These are phyloP conservation scores for Lutjanus campechanus DNA, from an alignment of 2,797 vertebrate genomes.

Conservation along the genomic window DNA sequence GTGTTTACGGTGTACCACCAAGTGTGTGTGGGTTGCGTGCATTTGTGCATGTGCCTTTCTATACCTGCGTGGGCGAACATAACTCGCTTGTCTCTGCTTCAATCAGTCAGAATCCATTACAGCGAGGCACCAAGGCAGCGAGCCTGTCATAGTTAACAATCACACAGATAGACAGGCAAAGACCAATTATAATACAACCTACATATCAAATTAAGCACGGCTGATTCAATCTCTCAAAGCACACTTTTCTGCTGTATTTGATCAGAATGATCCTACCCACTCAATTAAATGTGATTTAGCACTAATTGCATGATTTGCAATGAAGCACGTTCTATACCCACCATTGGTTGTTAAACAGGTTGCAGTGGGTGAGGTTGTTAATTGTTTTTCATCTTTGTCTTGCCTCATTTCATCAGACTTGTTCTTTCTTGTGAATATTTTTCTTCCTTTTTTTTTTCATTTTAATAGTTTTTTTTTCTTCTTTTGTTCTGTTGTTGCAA, in stretches of 20 bases:
- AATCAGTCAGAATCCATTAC: constrained; percentile 79
- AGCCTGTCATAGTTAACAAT: constrained; percentile 73
- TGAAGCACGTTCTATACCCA: constrained; percentile 55
- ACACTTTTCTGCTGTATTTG: constrained; percentile 73
- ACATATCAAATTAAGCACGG: constrained; percentile 72
- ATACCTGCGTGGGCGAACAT: constrained; percentile 53
- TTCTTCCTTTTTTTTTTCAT: neutral
- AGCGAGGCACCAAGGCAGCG: constrained; percentile 45
- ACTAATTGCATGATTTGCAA: constrained; percentile 72
- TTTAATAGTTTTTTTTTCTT: neutral
- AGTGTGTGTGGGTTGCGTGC: constrained; percentile 26
- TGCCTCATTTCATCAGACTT: constrained; percentile 31
- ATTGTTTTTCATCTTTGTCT: constrained; percentile 64
- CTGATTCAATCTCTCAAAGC: constrained; percentile 73
- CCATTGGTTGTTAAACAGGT: constrained; percentile 56
- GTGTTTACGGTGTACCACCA: constrained; percentile 23
- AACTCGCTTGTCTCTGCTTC: constrained; percentile 68
- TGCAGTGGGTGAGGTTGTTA: constrained; percentile 45
- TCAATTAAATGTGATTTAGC: constrained; percentile 75
- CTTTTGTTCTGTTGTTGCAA: constrained; percentile 9
- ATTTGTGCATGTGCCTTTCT: constrained; percentile 11
- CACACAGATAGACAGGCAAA: constrained; percentile 68
- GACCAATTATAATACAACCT: constrained; percentile 76
- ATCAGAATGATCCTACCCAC: constrained; percentile 72
- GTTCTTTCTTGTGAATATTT: neutral